Percentiles rank a stretch among this genome's conserved stretches.
phyloP scores from a whole-genome alignment of 2,888 invertebrate species.

The Euzetes globulus region DNA sequence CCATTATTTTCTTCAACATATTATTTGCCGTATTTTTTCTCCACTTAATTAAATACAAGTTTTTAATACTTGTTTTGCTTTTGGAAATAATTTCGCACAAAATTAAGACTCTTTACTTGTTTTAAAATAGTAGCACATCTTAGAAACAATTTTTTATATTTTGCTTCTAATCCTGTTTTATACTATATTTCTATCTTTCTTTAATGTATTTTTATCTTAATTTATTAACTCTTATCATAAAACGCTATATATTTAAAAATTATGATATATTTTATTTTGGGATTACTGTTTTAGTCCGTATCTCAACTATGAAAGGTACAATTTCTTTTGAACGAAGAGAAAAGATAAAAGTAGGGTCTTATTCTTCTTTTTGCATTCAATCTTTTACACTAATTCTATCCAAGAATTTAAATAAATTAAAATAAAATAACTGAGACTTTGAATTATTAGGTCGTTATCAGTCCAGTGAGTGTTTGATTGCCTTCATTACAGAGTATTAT shows the following conservation, averaged over 20 bases:
- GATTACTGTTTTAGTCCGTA: background rate
- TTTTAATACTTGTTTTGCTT: background rate
- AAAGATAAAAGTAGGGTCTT: background rate
- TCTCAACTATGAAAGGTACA: background rate
- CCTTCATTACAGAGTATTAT: background rate
- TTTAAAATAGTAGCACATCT: conserved; percentile 12
- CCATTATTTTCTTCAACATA: background rate
- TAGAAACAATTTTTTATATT: background rate
- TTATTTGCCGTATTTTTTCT: background rate
- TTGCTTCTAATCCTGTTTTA: conserved; percentile 7
- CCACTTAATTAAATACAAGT: background rate
- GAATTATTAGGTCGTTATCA: conserved; percentile 23
- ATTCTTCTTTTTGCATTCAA: background rate
- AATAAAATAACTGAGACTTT: conserved; percentile 2
- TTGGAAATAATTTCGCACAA: background rate
- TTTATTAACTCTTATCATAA: conserved; percentile 24
- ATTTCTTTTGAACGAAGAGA: background rate
- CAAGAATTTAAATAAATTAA: background rate
- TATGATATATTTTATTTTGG: background rate
- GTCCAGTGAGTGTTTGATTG: background rate
- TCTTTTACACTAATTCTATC: background rate
- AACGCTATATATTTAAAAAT: conserved; percentile 6
- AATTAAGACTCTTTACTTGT: too few species aligned
- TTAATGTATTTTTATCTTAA: conserved; percentile 13
- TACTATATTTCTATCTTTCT: background rate